A percentile compares a stretch with the other conserved stretches of the same genome.
phyloP scores from a whole-genome alignment of 2,888 invertebrate species.

The Drosophila borborema region DNA sequence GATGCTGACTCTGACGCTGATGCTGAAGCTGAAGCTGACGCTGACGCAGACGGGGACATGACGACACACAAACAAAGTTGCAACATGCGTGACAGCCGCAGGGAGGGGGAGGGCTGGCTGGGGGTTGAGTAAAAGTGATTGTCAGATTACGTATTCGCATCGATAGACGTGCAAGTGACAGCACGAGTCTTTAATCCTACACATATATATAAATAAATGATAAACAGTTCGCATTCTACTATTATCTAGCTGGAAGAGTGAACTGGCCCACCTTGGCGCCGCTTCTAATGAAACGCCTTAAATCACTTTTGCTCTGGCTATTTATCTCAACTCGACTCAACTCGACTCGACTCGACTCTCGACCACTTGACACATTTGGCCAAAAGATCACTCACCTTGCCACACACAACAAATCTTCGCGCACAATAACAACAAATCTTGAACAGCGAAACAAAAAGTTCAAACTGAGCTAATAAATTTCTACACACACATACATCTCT shows the following conservation, averaged over 20 bases:
- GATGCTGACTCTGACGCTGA: background rate
- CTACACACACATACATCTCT: conserved; percentile 15
- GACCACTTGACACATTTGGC: conserved; percentile 74
- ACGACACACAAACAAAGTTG: conserved; percentile 46
- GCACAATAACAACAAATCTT: conserved; percentile 35
- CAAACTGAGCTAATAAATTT: conserved; percentile 74
- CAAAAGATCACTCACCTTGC: conserved; percentile 76
- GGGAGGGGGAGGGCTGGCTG: background rate
- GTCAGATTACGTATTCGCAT: conserved; percentile 74
- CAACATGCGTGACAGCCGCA: conserved; percentile 31
- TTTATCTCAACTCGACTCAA: conserved; percentile 45
- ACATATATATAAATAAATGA: background rate
- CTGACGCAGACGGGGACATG: conserved; percentile 3
- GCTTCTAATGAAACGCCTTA: conserved; percentile 18
- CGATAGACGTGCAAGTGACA: conserved; percentile 7
- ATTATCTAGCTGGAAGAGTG: background rate
- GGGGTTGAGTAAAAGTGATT: conserved; percentile 45
- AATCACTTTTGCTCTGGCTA: conserved; percentile 25
- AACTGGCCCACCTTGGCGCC: conserved; percentile 10
- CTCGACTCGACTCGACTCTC: conserved; percentile 17
- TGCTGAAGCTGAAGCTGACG: background rate
- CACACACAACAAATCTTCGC: conserved; percentile 53
- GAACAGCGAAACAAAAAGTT: conserved; percentile 46
- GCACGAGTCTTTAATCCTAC: background rate
- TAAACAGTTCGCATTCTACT: background rate